Base-by-base conservation (phyloP, 2,113 vertebrate genomes). In the Sphyrna mokarran region DNA sequence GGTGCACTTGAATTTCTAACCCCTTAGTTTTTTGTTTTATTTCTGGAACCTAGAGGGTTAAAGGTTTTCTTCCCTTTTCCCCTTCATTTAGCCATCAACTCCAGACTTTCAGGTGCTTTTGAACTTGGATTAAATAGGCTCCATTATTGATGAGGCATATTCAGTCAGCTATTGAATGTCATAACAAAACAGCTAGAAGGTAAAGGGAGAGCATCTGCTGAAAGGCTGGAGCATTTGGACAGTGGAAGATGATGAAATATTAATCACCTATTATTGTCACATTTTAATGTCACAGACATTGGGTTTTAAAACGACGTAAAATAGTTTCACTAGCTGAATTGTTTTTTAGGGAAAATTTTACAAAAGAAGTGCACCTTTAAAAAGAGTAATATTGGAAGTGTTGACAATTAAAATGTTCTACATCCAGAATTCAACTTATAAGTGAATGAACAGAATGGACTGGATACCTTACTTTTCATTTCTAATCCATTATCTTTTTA, bases 101-200 rank as follows among this genome's bases (percentile, higher is more conserved):
- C 93, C 66, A 94, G 22, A 95, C 54, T 95, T 95, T 48, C 48
- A 95, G 94, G 26, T 95, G 43, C 68, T 95, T 72, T 95, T 72
- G 68, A 95, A 48, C 93, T 48, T 72, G 68, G 94, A 72, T 95
- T 95, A 95, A 76, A 95, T 72, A 54, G 69, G 69, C 69, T 95
- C 94, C 37, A 95, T 95, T 48, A 72, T 95, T 70, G 94, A 95
- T 95, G 94, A 95, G 68, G n/a, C 72, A 72, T 54, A 33, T 72
- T 69, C 93, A 95, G 93, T 72, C 66, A 95, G 93, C 63, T 48
- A 95, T 95, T 95, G 37, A 95, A 72, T 95, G 68, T 95, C 94
- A 95, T 76, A 95, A 76, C 68, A 95, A 95, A 95, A 95, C 94
- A 72, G 94, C 94, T 70, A 70, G 94, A 37, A 95, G 94, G 69